Base-by-base conservation (phyloP, 2,888 invertebrate species). In the Liposcelis brunnea region DNA sequence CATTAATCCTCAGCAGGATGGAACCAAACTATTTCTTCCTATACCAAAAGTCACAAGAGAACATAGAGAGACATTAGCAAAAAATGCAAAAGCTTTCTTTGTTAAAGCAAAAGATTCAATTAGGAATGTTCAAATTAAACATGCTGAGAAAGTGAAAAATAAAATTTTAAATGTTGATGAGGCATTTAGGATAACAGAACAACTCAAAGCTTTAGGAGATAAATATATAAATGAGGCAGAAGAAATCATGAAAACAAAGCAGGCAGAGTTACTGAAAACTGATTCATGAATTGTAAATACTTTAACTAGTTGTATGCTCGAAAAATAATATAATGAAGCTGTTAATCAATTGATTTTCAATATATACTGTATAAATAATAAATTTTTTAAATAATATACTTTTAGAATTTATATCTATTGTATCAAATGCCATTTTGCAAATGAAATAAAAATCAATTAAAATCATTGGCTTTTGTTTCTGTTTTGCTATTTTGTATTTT, bases 1-100 rank as follows among this genome's bases (percentile, higher is more conserved):
- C 62, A 65, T 94, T 46, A 93, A 87, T 66, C 90, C 93, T 0
- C 93, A 94, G 59, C 90, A 91, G 62, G 94, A 95, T 59, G 91
- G 91, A 16, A 90, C 87, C 1, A 85, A 83, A 2, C 63, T 95
- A 42, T 93, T 75, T 62, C 71, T 95, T 44, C 84, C 87, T 32
- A 73, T 91, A 52, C 90, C 93, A 10, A 91, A 89, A 63, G 82
- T 97, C 0, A 94, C 95, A 0, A 83, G 83, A 59, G 94, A 97
- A 60, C 84, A 93, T 57, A 70, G 95, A 52, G 93, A 94, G 64
- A 74, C 71, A 48, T 67, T 97, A 48, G 78, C 85, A 0, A 90
- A 87, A 64, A 85, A 78, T 69, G 93, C 94, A 0, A 91, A 87
- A 64, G 66, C 70, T 1, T 57, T 89, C 43, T 87, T 77, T 57